Evolutionary conservation across 2,888 invertebrate genomes (phyloP).

Genomic region (Ryuthela nishihirai): DNA sequence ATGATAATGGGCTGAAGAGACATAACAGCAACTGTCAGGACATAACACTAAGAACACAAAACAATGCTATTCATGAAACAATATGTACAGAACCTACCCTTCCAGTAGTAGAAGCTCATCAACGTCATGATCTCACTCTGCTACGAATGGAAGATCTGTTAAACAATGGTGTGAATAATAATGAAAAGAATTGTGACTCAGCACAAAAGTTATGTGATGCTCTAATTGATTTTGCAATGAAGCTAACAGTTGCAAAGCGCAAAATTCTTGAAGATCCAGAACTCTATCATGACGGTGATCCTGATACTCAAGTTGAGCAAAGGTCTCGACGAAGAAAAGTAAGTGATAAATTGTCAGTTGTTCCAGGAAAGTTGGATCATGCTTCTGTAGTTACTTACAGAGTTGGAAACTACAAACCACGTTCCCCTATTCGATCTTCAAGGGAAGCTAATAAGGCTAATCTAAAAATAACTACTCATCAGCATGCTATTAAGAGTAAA

Average conservation of each 20-base stretch:
- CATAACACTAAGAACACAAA: no score
- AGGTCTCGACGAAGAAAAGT: slow-evolving; percentile 64
- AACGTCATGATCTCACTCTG: slow-evolving; percentile 69
- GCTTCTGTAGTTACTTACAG: slow-evolving; percentile 80
- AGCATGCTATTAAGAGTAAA: no score
- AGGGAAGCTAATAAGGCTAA: slow-evolving; percentile 22
- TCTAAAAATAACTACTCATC: no score
- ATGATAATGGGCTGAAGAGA: slow-evolving; percentile 11
- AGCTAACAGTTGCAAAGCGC: slow-evolving; percentile 74
- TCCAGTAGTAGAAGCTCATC: slow-evolving; percentile 67
- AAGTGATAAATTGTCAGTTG: slow-evolving; percentile 67
- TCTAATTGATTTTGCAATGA: slow-evolving; percentile 70
- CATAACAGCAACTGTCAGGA: slow-evolving; percentile 18
- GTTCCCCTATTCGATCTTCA: slow-evolving; percentile 12
- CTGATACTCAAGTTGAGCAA: slow-evolving; percentile 47
- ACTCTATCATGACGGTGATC: slow-evolving; percentile 57
- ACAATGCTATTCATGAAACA: background rate
- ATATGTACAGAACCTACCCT: slow-evolving; percentile 46
- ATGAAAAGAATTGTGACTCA: slow-evolving; percentile 57
- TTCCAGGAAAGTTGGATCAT: slow-evolving; percentile 85
- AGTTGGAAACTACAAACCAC: slow-evolving; percentile 55
- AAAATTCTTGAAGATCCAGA: slow-evolving; percentile 77
- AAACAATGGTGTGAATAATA: slow-evolving; percentile 58
- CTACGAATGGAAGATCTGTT: slow-evolving; percentile 71
- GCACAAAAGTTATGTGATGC: slow-evolving; percentile 67